These are phyloP conservation scores for Mesochorus sp. DNA, from an alignment of 2,888 invertebrate species.

Conservation along the genomic window DNA sequence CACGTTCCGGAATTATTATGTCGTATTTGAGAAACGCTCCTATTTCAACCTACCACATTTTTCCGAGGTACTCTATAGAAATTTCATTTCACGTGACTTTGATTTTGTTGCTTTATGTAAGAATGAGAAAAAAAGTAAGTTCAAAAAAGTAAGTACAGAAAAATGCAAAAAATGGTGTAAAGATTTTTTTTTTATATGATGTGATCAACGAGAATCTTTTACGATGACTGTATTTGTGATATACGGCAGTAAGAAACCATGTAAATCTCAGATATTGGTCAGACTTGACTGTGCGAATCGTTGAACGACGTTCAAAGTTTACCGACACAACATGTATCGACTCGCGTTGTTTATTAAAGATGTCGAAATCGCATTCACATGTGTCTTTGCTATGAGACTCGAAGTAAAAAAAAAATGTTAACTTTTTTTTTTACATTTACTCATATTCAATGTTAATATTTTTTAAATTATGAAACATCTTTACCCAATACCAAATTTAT, in stretches of 20 bases:
- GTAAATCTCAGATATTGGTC: not conserved
- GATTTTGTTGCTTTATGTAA: too few species aligned
- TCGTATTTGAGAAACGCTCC: not conserved
- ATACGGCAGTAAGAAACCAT: not conserved
- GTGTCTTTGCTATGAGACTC: not conserved
- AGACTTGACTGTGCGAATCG: not conserved
- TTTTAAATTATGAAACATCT: too few species aligned
- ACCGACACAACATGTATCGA: not conserved
- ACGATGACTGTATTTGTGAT: not conserved
- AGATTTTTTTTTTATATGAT: too few species aligned
- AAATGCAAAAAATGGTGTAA: too few species aligned
- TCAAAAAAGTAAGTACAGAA: too few species aligned
- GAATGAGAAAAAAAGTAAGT: too few species aligned
- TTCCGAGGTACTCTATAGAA: not conserved
- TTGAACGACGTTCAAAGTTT: not conserved
- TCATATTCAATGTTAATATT: too few species aligned
- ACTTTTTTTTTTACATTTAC: too few species aligned
- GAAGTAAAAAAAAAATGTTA: not conserved
- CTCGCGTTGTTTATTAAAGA: not conserved
- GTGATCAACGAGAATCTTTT: too few species aligned
- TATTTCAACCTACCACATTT: not conserved
- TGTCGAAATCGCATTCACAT: not conserved
- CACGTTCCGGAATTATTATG: not conserved
- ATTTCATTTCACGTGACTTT: too few species aligned
- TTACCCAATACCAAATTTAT: too few species aligned